Evolutionary conservation across 2,113 vertebrate genomes (phyloP), one percentile per base, ranked within the genome.

Genomic region (Callopanchax toddi): DNA sequence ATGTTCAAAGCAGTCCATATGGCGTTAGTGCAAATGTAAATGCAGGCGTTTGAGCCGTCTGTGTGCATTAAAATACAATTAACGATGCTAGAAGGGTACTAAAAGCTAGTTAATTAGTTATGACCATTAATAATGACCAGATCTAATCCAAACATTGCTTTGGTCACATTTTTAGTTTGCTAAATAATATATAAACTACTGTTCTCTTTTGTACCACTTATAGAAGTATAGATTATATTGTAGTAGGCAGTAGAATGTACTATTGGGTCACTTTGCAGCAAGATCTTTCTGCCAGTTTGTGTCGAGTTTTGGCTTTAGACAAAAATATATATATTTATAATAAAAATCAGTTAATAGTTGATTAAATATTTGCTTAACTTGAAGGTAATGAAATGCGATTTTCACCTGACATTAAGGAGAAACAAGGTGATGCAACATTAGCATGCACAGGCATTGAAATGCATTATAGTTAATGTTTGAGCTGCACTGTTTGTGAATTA

Each of bases 401-500:
- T 12, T 13, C 37, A 23, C 9, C 11, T 50, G 18, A 12, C 8
- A 62, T 15, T 62, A 26, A 37, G 36, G 49, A 20, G 18, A n/a
- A 13, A 23, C 12, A 23, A 23, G 22, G 46, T 25, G 8, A 16
- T 22, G 7, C 17, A n/a, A 3, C 46, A 15, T n/a, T 32, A 34
- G 21, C 9, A 51, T 51, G 25, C 29, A 32, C 29, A 32, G 29
- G 29, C 29, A 32, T 32, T 32, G 5, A 32, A 32, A 32, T 32
- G 29, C 50, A 26, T 46, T 20, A 36, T 55, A 13, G 25, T 16
- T 17, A 2, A 51, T 52, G 20, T 59, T 23, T 43, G 13, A 9
- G 29, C 22, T 58, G 15, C 25, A 2, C 11, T 43, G 18, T 39
- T 51, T 43, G 46, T 46, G 32, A 61, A 12, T 50, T 66, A 46